Evolutionary conservation across 1,140 invertebrate genomes (phyloP), one percentile per base, ranked within the genome.

Genomic region (Bombus fervidus): DNA sequence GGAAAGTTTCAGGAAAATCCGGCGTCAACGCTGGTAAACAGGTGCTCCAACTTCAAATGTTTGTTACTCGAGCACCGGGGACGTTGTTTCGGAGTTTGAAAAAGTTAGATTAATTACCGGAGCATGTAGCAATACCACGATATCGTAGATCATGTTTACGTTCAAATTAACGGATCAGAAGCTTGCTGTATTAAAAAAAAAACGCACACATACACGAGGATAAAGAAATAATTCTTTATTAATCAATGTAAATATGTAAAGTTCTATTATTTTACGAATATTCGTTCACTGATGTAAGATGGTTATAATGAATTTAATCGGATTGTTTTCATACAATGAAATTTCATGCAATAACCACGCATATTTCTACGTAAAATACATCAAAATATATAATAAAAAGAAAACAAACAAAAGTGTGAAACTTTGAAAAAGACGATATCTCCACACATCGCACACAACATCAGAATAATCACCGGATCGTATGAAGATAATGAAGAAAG

Each of bases 31-130:
- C 22, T 41, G 18, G 41, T 66, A 68, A 83, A 83, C 64, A 77
- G 62, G 62, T 77, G 43, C 73, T 69, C 37, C 43, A 83, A 83
- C 43, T 77, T 41, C 28, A 69, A 83, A 83, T 68, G 62, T 83
- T 83, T 75, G 57, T 83, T 75, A 47, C 25, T 59, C 57, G 57
- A 83, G 72, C 59, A 83, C 37, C 39, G 37, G 15, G 37, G 39
- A 83, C 76, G 10, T 64, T 83, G 72, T 77, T 53, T 37, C n/a
- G 12, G n/a, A 83, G 73, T 83, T 83, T 78, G 53, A 69, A 71
- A 62, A 80, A 84, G 53, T 72, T 62, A 43, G 47, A 84, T 84
- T 84, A 79, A 84, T 72, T 84, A 72, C 83, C 31, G 9, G 39
- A n/a, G 18, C 37, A 68, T 62, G 53, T 80, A 71, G 47, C 66